Base-by-base conservation (phyloP, 2,797 vertebrate genomes). In the Anableps anableps region DNA sequence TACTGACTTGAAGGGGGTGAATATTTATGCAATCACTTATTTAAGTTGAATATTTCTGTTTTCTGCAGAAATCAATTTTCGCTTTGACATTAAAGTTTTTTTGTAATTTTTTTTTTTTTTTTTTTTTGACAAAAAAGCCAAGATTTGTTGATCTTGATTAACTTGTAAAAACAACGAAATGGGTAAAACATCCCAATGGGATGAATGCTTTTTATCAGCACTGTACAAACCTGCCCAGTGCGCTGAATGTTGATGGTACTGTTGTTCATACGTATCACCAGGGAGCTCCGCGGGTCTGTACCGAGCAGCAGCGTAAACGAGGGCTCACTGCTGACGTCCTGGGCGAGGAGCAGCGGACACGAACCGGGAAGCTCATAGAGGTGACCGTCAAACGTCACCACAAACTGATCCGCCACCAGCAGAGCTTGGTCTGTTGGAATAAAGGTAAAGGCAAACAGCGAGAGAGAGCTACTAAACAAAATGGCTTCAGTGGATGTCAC, bases 311-410 rank as follows among this genome's bases (percentile, higher is more conserved):
- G 79, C 0, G 89, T 95, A 86, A 97, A 98, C 0, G 86, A 87
- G 45, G 93, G 81, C 0, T 85, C 71, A 0, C 71, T 38, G 62
- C 84, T 73, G 76, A 95, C 86, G 64, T 97, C 96, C 51, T 93
- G 94, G 80, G 97, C 96, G 34, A 98, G 91, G 43, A 97, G 93
- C 43, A 96, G 87, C 0, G 94, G 91, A 55, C 97, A 97, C 17
- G 79, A 87, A n/a, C 85, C 83, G 8, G 93, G 91, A 5, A 97
- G 91, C 85, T 96, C 94, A 31, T 95, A 95, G 51, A 97, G 88
- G 79, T 80, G 94, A 10, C 97, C 96, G 2, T 97, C 97, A 60
- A 97, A 98, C 0, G 97, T 97, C 86, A 97, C 94, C 9, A 96
- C 45, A 58, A 96, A 96, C 90, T 96, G 95, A 83, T 92, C 92